Conservation (phyloP, 2,888 invertebrate species). For the Syrista parreyssii region DNA sequence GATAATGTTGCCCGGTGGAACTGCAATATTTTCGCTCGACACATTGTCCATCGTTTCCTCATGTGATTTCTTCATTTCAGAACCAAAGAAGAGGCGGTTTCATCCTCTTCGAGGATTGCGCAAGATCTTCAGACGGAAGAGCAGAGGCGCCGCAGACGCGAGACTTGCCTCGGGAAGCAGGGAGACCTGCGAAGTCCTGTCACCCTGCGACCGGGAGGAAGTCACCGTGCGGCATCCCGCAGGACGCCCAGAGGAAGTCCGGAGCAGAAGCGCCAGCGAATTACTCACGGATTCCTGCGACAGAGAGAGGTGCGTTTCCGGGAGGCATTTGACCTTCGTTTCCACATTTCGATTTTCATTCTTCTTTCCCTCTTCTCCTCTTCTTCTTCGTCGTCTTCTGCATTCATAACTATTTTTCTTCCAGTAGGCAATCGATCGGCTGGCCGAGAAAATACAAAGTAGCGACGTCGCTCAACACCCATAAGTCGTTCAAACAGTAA, state of each 20-base stretch:
- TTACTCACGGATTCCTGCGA: slow-evolving; percentile 70
- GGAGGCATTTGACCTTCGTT: no score
- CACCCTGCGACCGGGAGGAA: slow-evolving; percentile 62
- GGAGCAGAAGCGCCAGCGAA: slow-evolving; percentile 75
- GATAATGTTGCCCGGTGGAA: no score
- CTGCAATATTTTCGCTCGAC: rapidly evolving
- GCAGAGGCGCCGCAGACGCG: slow-evolving; percentile 65
- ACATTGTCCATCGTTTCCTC: background rate
- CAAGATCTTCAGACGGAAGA: slow-evolving; percentile 77
- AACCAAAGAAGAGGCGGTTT: slow-evolving; percentile 73
- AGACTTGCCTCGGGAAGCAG: slow-evolving; percentile 40
- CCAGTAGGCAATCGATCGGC: slow-evolving; percentile 28
- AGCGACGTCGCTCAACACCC: slow-evolving; percentile 33
- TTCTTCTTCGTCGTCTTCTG: background rate
- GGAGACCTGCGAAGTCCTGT: slow-evolving; percentile 40
- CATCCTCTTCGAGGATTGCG: slow-evolving; percentile 74
- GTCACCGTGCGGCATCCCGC: slow-evolving; percentile 68
- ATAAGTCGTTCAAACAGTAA: slow-evolving; percentile 44
- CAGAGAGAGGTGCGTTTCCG: slow-evolving; percentile 48
- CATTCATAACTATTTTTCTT: slow-evolving; percentile 15
- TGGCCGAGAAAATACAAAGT: slow-evolving; percentile 41
- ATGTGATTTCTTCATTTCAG: slow-evolving; percentile 48
- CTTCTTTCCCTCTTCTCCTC: background rate
- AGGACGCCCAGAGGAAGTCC: slow-evolving; percentile 61
- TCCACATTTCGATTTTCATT: background rate